Evolutionary conservation across 2,113 vertebrate genomes (phyloP), one percentile per base, ranked within the genome.

Genomic region (pig (Sus scrofa)): DNA sequence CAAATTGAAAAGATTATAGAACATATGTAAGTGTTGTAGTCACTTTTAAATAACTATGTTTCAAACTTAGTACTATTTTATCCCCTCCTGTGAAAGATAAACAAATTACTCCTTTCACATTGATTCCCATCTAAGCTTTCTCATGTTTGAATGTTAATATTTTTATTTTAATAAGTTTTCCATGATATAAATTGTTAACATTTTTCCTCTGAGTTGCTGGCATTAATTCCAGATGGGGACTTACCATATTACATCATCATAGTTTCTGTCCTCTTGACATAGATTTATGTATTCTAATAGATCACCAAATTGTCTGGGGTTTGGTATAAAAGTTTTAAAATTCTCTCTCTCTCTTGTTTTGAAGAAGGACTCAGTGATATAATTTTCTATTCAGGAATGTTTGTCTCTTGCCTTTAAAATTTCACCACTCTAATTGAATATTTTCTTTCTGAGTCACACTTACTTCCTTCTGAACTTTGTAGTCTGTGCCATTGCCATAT

Each of bases 1-100:
- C 37, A 90, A 92, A 82, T 73, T 90, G n/a, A 71, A 94, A 85
- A 84, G 19, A 60, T 89, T 65, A 85, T 62, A 71, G 32, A 60
- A 44, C 22, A 67, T 6, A 62, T 78, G 75, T 62, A 68, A 30
- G 34, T 2, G 50, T 67, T 70, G 18, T 54, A 39, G 18, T 94
- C 13, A 82, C 85, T 90, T 65, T 88, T 70, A 85, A 93, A 93
- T 20, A 91, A 91, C n/a, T 39, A 22, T 56, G 7, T 81, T 87
- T 58, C 39, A 70, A 89, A 91, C 85, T 39, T 88, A 62, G 13
- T 74, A n/a, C 1, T 44, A 6, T 89, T 79, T 92, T 54, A 63
- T 39, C 11, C 15, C 34, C 62, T 44, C 2, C 19, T 82, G 7
- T 86, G 60, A 77, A 78, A 86, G 20, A 32, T 71, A 67, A 83